Evolutionary conservation across 2,797 vertebrate genomes (phyloP).

Genomic region (Chelon labrosus): DNA sequence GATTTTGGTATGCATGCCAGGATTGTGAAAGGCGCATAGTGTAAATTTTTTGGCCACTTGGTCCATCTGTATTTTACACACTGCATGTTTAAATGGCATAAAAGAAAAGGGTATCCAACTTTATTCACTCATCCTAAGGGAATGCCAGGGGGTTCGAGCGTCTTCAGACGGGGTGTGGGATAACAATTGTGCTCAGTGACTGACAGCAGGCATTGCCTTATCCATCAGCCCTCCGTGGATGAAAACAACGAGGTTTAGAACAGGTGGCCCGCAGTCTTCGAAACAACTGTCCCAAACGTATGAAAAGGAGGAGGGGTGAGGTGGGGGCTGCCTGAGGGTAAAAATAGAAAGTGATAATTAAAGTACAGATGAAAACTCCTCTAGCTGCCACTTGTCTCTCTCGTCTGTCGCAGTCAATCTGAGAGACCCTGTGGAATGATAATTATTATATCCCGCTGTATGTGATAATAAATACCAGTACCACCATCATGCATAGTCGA

Average conservation of each 20-base stretch:
- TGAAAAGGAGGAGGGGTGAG: constrained; percentile 16
- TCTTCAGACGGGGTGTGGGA: constrained; percentile 27
- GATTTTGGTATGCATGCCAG: constrained; percentile 1
- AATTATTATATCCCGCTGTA: constrained; percentile 21
- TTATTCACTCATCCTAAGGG: background rate
- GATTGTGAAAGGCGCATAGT: background rate
- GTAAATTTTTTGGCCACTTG: background rate
- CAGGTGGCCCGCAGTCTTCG: constrained; percentile 67
- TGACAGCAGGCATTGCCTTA: constrained; percentile 3
- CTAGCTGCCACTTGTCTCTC: constrained; percentile 48
- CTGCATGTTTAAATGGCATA: background rate
- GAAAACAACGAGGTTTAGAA: constrained; percentile 64
- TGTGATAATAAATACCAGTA: background rate
- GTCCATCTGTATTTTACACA: constrained; percentile 1
- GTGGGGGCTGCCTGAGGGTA: constrained; percentile 29
- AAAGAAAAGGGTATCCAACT: background rate
- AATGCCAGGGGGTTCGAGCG: background rate
- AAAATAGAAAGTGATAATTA: constrained; percentile 77
- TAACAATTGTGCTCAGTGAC: constrained; percentile 36
- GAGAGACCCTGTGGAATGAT: constrained; percentile 19
- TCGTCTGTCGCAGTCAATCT: constrained; percentile 63
- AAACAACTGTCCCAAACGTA: constrained; percentile 75
- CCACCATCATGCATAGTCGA: background rate
- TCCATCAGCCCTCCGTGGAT: background rate
- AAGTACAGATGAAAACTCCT: constrained; percentile 56